phyloP scores from a whole-genome alignment of 2,113 vertebrate genomes.

The Charina bottae region DNA sequence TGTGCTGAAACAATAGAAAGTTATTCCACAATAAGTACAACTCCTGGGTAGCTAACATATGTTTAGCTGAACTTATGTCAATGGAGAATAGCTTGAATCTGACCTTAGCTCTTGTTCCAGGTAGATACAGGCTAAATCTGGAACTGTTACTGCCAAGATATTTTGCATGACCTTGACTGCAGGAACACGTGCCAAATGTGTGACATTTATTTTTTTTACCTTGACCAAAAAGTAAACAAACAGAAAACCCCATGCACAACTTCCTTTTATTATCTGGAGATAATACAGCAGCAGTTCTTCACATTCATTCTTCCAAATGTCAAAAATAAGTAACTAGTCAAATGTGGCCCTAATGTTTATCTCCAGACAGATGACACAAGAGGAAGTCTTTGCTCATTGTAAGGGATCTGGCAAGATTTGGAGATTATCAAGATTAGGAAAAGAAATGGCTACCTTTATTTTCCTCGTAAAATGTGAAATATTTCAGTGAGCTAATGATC shows the following conservation, averaged over 20 bases:
- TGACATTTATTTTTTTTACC: neutral
- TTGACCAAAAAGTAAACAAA: neutral
- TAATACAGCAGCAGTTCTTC: neutral
- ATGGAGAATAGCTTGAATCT: neutral
- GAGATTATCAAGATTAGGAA: neutral
- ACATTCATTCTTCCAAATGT: neutral
- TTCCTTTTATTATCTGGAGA: neutral
- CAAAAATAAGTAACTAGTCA: neutral
- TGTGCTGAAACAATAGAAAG: constrained; percentile 1
- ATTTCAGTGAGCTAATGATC: neutral
- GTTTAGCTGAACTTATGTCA: neutral
- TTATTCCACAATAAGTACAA: neutral
- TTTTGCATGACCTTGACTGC: neutral
- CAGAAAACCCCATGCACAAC: neutral
- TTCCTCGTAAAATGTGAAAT: neutral
- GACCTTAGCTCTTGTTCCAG: neutral
- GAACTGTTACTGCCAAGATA: neutral
- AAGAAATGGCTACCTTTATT: neutral
- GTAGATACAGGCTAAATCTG: neutral
- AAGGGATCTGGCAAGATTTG: constrained; percentile 5
- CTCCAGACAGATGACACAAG: neutral
- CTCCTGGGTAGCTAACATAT: neutral
- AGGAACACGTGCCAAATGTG: neutral
- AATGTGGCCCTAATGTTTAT: neutral
- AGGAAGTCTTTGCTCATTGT: neutral